These are phyloP conservation scores for Paramisgurnus dabryanus DNA, from an alignment of 2,113 vertebrate genomes.

Conservation along the genomic window DNA sequence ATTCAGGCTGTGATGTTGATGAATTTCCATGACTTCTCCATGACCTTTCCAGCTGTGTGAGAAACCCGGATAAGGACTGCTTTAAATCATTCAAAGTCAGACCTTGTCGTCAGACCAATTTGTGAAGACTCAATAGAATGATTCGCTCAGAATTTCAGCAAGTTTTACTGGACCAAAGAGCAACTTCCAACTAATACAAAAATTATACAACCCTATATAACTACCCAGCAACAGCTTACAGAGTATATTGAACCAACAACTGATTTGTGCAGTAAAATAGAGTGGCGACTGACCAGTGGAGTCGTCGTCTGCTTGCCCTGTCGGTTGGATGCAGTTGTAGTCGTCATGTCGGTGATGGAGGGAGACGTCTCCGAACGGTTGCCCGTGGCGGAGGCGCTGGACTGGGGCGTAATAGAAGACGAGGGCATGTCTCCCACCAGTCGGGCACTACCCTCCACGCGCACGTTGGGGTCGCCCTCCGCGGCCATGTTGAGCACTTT, in stretches of 20 bases:
- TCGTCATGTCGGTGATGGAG: conserved; percentile 93
- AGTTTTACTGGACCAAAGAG: too few relatives aligned
- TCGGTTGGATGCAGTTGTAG: conserved; percentile 92
- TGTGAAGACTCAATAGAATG: not conserved
- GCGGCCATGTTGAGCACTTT: conserved; percentile 99
- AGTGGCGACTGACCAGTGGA: conserved; percentile 70
- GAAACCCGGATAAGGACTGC: not conserved
- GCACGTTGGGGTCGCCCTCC: conserved; percentile 94
- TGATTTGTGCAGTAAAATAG: conserved; percentile 45
- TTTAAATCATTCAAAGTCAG: not conserved
- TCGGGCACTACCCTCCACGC: conserved; percentile 93
- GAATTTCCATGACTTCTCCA: not conserved
- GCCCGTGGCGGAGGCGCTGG: conserved; percentile 92
- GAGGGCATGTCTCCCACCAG: conserved; percentile 98
- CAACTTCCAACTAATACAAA: not conserved
- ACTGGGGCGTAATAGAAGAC: conserved; percentile 95
- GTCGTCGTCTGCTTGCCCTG: conserved; percentile 86
- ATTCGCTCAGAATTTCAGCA: not conserved
- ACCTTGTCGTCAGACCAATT: not conserved
- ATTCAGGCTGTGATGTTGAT: not conserved
- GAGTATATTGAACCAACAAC: not conserved
- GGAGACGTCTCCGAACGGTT: conserved; percentile 97
- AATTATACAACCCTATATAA: not conserved
- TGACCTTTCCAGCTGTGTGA: conserved; percentile 38
- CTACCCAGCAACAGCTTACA: not conserved